These are phyloP conservation scores for Papilio dardanus DNA, from an alignment of 1,140 invertebrate genomes.

Conservation along the genomic window DNA sequence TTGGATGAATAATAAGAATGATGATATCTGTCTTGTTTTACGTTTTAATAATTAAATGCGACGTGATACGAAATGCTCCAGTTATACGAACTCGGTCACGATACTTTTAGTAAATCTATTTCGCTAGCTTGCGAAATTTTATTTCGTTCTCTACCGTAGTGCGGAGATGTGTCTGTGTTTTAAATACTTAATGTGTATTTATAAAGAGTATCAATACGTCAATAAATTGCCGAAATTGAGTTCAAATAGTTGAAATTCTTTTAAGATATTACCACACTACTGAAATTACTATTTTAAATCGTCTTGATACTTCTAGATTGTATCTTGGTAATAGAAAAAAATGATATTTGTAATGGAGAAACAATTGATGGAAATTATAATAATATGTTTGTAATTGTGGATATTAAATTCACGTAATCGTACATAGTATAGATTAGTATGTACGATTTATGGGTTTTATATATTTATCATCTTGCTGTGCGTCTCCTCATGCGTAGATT, in stretches of 20 bases:
- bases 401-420: too few species aligned
- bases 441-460: too few species aligned
- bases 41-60: conserved; percentile 29
- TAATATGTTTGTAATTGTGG: too few species aligned
- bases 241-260: background rate
- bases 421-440: too few species aligned
- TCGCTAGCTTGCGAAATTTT: conserved; percentile 34
- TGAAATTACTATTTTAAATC: background rate
- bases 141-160: conserved; percentile 10
- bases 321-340: background rate
- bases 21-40: conserved; percentile 13
- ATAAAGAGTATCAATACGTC: conserved; percentile 10
- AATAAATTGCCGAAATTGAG: conserved; percentile 4
- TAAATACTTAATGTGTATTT: conserved; percentile 24
- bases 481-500: too few species aligned
- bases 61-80: conserved; percentile 6
- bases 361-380: too few species aligned
- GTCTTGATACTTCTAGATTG: background rate
- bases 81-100: conserved; percentile 32
- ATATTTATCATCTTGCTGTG: too few species aligned
- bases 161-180: conserved; percentile 9
- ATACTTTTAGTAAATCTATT: conserved; percentile 27
- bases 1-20: conserved; percentile 13
- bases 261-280: background rate
- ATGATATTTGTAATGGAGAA: too few species aligned